Evolutionary conservation across 2,888 invertebrate species (phyloP), one percentile per base, ranked within the genome.

Genomic region (Strigamia transsilvanica): DNA sequence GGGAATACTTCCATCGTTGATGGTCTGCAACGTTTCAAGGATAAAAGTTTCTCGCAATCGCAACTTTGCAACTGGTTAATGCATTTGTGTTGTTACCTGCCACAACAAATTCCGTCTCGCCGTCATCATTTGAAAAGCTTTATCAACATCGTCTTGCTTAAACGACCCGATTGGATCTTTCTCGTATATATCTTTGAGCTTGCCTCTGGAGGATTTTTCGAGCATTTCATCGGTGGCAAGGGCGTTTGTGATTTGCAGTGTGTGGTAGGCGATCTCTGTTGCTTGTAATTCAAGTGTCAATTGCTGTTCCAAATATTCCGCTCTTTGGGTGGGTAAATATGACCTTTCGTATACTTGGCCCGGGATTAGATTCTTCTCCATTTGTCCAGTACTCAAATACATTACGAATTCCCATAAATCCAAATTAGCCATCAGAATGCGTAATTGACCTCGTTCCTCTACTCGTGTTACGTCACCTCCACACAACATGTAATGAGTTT

Each of bases 401-500:
- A 83, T 77, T 18, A 80, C 81, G 83, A 83, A 83, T 82, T 83
- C 83, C 83, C 83, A 83, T n/a, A 83, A 80, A 66, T 83, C 83
- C 80, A 83, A 83, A 38, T 83, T 82, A 2, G 83, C 81, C n/a
- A 41, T 46, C 9, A 83, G 41, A 23, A 77, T 82, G 27, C 21
- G 27, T 18, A 83, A 42, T 21, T 79, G 80, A 21, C 83, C 83
- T 32, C 38, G 9, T 10, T 51, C 18, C 15, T 80, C 41, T 15
- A 83, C 83, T 27, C 27, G 46, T 5, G 83, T 83, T 15, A 41
- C 78, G 1, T 32, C 3, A 7, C 34, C 51, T 34, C 80, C 10
- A 12, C 21, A 18, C 41, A 83, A 46, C 83, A 83, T 83, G 42
- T 81, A 83, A 80, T 83, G 83, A n/a, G 23, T 38, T 10, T 42